Conservation (phyloP, 2,888 invertebrate species). For the Petrolisthes manimaculis region DNA sequence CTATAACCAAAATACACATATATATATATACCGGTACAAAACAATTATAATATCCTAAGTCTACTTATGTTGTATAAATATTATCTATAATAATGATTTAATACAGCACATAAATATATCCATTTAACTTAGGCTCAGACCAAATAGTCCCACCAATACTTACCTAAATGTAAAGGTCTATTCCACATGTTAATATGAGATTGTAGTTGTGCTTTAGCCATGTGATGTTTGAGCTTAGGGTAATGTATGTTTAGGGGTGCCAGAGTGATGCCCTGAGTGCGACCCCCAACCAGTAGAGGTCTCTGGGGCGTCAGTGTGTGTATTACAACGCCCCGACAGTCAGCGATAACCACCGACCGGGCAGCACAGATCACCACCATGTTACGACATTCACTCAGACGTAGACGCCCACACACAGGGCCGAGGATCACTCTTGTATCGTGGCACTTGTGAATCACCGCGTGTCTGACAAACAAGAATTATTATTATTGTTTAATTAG, state of each 20-base stretch:
- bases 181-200: slow-evolving; percentile 70
- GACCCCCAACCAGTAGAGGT: slow-evolving; percentile 70
- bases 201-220: slow-evolving; percentile 69
- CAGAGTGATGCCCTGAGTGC: slow-evolving; percentile 67
- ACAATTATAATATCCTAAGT: too few species aligned
- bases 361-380: slow-evolving; percentile 70
- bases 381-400: slow-evolving; percentile 70
- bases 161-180: slow-evolving; percentile 70
- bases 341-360: slow-evolving; percentile 69
- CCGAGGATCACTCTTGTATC: slow-evolving; percentile 71
- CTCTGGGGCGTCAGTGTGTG: slow-evolving; percentile 70
- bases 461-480: slow-evolving; percentile 55
- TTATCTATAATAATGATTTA: not conserved
- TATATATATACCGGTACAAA: too few species aligned
- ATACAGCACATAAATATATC: not conserved
- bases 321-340: slow-evolving; percentile 70
- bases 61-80: not conserved
- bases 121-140: not conserved
- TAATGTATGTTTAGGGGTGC: slow-evolving; percentile 71
- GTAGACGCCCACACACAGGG: slow-evolving; percentile 70
- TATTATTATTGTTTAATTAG: not conserved
- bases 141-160: not conserved
- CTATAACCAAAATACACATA: too few species aligned
- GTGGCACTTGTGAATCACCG: slow-evolving; percentile 68
- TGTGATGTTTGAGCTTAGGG: slow-evolving; percentile 70